Conservation (phyloP, 2,113 vertebrate species). For the Gasterosteus nipponicus region DNA sequence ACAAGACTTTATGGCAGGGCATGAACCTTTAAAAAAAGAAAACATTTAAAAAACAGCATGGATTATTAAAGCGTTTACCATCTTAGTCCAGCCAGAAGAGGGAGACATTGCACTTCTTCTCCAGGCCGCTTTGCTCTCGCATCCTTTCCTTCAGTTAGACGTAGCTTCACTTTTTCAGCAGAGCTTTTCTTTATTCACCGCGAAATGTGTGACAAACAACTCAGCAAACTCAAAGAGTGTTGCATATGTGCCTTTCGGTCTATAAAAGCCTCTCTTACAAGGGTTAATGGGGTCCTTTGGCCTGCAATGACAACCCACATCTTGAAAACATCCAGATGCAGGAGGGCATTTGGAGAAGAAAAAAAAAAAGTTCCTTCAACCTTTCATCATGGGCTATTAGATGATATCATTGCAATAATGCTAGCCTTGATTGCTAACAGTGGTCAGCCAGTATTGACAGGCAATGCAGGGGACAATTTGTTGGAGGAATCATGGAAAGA, state of each 20-base stretch:
- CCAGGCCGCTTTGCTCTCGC: background rate
- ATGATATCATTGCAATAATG: conserved; percentile 28
- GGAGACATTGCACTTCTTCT: conserved; percentile 60
- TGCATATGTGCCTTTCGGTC: background rate
- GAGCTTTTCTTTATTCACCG: conserved; percentile 1
- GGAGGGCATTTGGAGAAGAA: conserved; percentile 13
- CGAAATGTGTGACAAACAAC: conserved; percentile 6
- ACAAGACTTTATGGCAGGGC: background rate
- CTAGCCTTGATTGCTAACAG: conserved; percentile 38
- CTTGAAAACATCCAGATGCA: conserved; percentile 76
- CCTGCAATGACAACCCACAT: conserved; percentile 58
- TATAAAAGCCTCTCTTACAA: background rate
- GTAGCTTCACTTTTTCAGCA: background rate
- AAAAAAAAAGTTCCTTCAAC: conserved; percentile 19
- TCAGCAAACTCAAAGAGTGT: background rate
- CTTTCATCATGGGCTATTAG: conserved; percentile 42
- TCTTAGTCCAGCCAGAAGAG: conserved; percentile 48
- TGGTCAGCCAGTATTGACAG: conserved; percentile 32
- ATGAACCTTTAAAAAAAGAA: no score
- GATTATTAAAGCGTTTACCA: background rate
- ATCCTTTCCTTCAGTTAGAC: background rate
- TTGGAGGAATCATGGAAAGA: conserved; percentile 4
- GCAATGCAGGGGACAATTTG: background rate
- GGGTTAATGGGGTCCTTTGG: conserved; percentile 67
- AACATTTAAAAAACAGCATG: background rate